Percentiles rank a stretch among this genome's conserved stretches.
phyloP scores from a whole-genome alignment of 1,140 invertebrate species.

The Anoplolepis gracilipes region DNA sequence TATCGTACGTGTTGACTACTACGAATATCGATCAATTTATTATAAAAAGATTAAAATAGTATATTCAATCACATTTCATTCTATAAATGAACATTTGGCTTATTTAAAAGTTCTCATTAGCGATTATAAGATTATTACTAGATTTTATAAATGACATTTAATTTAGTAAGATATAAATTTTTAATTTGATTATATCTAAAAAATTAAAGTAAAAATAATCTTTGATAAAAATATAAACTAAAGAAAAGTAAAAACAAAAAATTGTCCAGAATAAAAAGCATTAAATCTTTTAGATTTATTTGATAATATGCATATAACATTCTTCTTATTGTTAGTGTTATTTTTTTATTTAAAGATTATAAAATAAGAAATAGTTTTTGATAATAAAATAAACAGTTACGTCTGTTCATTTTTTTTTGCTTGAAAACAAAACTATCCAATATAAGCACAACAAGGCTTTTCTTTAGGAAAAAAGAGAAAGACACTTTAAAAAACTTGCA shows the following conservation, averaged over 20 bases:
- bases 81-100: background rate
- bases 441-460: too few species aligned
- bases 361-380: background rate
- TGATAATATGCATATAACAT: background rate
- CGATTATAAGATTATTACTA: background rate
- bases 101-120: conserved; percentile 11
- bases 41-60: background rate
- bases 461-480: background rate
- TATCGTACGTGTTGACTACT: background rate
- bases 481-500: background rate
- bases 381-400: too few species aligned
- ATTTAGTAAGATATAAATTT: background rate
- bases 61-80: conserved; percentile 5
- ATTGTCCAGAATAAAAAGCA: background rate
- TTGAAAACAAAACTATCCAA: background rate
- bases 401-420: background rate
- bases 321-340: background rate
- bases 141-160: background rate
- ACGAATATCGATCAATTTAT: background rate
- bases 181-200: too few species aligned
- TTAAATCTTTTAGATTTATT: background rate
- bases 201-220: too few species aligned
- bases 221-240: background rate
- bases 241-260: background rate
- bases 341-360: background rate